Base-by-base conservation (phyloP, 2,797 vertebrate species). In the Hirundo rustica region DNA sequence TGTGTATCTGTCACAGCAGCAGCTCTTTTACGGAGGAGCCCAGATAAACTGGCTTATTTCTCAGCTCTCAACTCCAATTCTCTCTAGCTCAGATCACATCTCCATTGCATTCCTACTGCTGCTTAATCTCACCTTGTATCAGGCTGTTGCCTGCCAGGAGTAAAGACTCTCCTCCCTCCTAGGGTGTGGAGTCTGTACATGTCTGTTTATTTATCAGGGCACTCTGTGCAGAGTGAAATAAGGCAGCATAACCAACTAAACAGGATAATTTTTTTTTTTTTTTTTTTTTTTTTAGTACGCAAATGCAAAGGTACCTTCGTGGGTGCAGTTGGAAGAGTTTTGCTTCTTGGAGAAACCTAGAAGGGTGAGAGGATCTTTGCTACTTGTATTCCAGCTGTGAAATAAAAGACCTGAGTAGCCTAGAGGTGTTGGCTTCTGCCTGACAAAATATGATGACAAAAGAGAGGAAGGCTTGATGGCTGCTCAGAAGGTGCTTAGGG, bases 1-100 rank as follows among this genome's bases (percentile, higher is more conserved):
- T 86, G 58, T 1, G 2, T 84, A 62, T 92, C 62, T 88, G 62
- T 89, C 73, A 60, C 85, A 88, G 76, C 55, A 86, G 45, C 48
- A 79, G 74, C 25, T 84, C 64, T 86, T 88, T 86, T 48, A 76
- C 30, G 53, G 67, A 93, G 55, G 20, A 96, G 60, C 66, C 76
- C 91, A 90, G 77, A 93, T 47, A 92, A 95, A 95, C 66, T 55
- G 53, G 13, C 16, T 93, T 80, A 40, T 85, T 94, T 65, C 82
- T 91, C 54, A 85, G 55, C 68, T 93, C 93, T 96, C 87, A 84
- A 22, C 44, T 88, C 29, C 36, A 76, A 5, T 88, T 91, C 40
- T 66, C 60, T 65, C 6, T 25, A 91, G 51, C 54, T 85, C 58
- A 73, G 66, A 81, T 78, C 73, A 70, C 32, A 88, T 60, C 20